A percentile compares a stretch with the other conserved stretches of the same genome.
phyloP scores from a whole-genome alignment of 2,797 vertebrate genomes.

The Picus viridis region DNA sequence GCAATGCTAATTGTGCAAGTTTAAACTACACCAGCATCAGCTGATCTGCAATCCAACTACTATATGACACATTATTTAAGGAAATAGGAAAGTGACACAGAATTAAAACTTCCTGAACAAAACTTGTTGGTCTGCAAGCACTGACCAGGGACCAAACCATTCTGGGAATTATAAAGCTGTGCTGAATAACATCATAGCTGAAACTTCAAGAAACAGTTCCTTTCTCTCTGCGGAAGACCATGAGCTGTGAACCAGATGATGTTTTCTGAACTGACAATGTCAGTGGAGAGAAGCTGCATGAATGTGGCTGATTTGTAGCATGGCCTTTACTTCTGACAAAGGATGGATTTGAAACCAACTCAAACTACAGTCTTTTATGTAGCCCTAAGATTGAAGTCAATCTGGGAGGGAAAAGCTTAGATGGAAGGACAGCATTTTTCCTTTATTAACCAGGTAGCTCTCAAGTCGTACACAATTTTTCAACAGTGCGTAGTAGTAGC shows the following conservation, averaged over 20 bases:
- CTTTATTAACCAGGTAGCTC: neutral
- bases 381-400: neutral
- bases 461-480: neutral
- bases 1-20: neutral
- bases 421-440: neutral
- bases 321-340: neutral
- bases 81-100: neutral
- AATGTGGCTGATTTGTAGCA: neutral
- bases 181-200: neutral
- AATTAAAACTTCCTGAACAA: neutral
- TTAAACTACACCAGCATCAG: neutral
- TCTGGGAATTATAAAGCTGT: neutral
- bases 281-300: neutral
- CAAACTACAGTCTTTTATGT: constrained; percentile 7
- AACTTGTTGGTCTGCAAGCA: neutral
- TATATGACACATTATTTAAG: neutral
- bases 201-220: neutral
- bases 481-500: neutral
- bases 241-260: neutral
- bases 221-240: neutral
- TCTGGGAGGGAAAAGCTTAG: neutral
- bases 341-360: neutral
- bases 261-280: neutral
- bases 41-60: neutral
- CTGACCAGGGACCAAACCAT: neutral